phyloP scores from a whole-genome alignment of 2,888 invertebrate species.

The Pheosia tremula region DNA sequence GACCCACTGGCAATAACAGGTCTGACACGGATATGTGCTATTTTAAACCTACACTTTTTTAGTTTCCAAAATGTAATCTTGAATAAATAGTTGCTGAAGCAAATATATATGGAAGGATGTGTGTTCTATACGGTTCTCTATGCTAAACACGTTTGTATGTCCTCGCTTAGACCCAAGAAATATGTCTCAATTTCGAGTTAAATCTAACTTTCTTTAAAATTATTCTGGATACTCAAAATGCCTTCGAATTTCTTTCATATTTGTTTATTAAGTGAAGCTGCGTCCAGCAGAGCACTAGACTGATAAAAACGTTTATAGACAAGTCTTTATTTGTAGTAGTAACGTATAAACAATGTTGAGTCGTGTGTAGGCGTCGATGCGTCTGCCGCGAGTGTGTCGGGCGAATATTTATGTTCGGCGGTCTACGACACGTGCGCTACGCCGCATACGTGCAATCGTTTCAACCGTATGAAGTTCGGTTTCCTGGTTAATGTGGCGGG shows the following conservation, averaged over 20 bases:
- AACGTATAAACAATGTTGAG: conserved; percentile 17
- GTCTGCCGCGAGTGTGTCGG: conserved; percentile 37
- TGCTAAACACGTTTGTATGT: too few relatives aligned
- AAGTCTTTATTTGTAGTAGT: conserved; percentile 15
- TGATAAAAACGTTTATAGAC: neutral
- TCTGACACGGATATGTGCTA: neutral
- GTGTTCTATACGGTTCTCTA: too few relatives aligned
- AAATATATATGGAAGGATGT: too few relatives aligned
- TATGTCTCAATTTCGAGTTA: too few relatives aligned
- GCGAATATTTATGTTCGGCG: conserved; percentile 40
- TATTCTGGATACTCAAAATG: too few relatives aligned
- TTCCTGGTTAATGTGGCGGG: neutral
- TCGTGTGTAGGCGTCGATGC: conserved; percentile 34
- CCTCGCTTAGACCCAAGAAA: too few relatives aligned
- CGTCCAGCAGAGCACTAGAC: too few relatives aligned
- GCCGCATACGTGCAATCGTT: conserved; percentile 4
- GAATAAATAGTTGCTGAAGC: too few relatives aligned
- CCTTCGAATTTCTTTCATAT: too few relatives aligned
- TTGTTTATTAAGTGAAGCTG: neutral
- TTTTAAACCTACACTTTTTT: neutral
- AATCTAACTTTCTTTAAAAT: too few relatives aligned
- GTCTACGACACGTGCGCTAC: conserved; percentile 30
- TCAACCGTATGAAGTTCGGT: neutral
- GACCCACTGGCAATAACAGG: neutral
- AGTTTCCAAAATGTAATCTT: neutral